Evolutionary conservation across 2,113 vertebrate species (phyloP), one percentile per base, ranked within the genome.

Genomic region (Channa argus): DNA sequence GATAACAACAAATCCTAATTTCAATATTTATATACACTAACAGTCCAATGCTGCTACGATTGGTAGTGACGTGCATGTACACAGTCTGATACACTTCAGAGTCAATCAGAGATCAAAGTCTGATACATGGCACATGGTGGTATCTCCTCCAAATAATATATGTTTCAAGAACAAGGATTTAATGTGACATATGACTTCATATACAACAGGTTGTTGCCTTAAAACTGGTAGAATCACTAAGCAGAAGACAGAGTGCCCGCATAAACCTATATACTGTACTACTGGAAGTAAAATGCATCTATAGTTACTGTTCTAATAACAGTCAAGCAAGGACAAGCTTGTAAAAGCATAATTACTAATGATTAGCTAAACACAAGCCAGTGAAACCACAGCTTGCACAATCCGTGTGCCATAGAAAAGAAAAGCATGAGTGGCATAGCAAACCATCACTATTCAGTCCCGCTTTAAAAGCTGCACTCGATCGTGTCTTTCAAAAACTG

Each of bases 401-500:
- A 77, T 79, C 65, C 53, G 24, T 2, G 38, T 54, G 36, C 50
- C 65, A 24, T 38, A 71, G 55, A 71, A 81, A 68, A 70, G 51
- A 77, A 71, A 83, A 84, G 75, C 69, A 59, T 52, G 82, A 90
- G 77, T 88, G 78, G 80, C 87, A 68, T 70, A 84, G 74, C 84
- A 87, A 78, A 41, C 83, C 86, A 78, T 86, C 74, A 63, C 67
- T 36, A 58, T 77, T 85, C 86, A 77, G 86, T 88, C 85, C 73
- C 70, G 70, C 85, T 88, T 89, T 89, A 89, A 87, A 89, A 87
- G 86, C 87, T 47, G 71, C 91, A 86, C 87, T 90, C 63, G 56
- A 91, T 90, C 82, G 66, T 71, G 87, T 93, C 90, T 91, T 91
- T 93, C 76, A 90, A 84, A 91, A 91, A 91, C 74, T 73, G 80